A percentile compares a stretch with the other conserved stretches of the same genome.
Evolutionary conservation across 1,140 invertebrate genomes (phyloP).

Genomic region (Trachymyrmex cornetzi): DNA sequence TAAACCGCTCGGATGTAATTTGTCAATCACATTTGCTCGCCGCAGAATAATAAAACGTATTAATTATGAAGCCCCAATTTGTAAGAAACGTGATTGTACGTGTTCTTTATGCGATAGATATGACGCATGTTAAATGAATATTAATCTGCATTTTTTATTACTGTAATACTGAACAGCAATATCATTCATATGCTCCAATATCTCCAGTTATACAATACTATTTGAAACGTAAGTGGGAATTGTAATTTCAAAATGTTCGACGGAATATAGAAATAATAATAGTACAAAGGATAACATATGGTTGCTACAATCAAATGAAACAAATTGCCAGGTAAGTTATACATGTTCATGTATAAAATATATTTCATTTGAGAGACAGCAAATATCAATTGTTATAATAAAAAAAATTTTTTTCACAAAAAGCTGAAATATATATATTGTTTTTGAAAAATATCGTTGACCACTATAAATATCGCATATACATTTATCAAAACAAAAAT

Average conservation of each 20-base stretch:
- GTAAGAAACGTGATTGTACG: constrained; percentile 15
- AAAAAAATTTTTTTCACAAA: neutral
- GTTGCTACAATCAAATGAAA: neutral
- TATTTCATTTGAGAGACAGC: neutral
- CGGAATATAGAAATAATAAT: neutral
- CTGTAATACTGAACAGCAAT: neutral
- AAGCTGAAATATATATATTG: neutral
- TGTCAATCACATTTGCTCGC: constrained; percentile 11
- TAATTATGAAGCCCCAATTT: constrained; percentile 13
- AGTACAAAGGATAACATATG: constrained; percentile 16
- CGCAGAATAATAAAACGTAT: constrained; percentile 35
- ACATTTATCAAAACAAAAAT: constrained; percentile 1
- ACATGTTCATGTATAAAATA: constrained; percentile 6
- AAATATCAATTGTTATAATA: neutral
- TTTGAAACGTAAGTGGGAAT: neutral
- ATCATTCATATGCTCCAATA: no score
- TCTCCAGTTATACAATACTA: neutral
- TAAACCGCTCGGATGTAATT: constrained; percentile 51
- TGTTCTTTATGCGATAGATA: neutral
- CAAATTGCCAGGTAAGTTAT: constrained; percentile 8
- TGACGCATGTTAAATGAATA: constrained; percentile 24
- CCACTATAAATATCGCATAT: neutral
- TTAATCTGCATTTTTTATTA: constrained; percentile 33
- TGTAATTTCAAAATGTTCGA: neutral
- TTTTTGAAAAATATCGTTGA: neutral